Evolutionary conservation across 2,888 invertebrate species (phyloP).

Genomic region (Kuschelorhynchus macadamiae): DNA sequence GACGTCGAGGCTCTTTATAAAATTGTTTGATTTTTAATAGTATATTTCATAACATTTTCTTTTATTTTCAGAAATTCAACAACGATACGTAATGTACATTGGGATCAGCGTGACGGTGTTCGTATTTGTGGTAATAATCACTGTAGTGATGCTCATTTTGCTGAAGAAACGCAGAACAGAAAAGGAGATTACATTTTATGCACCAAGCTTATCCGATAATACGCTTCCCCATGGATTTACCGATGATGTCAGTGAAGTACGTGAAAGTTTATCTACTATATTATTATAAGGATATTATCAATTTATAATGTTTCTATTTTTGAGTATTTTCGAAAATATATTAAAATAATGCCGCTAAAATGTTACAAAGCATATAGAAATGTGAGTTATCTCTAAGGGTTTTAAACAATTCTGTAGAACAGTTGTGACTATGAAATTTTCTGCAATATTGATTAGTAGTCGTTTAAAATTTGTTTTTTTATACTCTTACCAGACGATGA

Average conservation of each 20-base stretch:
- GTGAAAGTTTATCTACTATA: constrained; percentile 7
- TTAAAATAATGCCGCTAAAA: neutral
- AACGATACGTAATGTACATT: constrained; percentile 87
- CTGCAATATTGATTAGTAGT: too few species aligned
- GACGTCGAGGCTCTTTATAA: too few species aligned
- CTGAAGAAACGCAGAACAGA: constrained; percentile 77
- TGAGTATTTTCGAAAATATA: too few species aligned
- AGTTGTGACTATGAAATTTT: too few species aligned
- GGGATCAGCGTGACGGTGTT: constrained; percentile 82
- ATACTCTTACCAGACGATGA: too few species aligned
- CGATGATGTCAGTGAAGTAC: constrained; percentile 88
- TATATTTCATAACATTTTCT: neutral
- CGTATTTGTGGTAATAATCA: constrained; percentile 79
- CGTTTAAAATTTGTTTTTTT: neutral
- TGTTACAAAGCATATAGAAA: neutral
- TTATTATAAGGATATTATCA: neutral
- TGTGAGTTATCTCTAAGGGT: too few species aligned
- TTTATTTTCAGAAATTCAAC: constrained; percentile 77
- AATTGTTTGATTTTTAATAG: too few species aligned
- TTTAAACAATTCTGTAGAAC: too few species aligned
- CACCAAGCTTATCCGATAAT: constrained; percentile 80
- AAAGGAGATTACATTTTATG: constrained; percentile 77
- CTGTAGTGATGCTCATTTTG: constrained; percentile 80
- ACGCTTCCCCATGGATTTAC: constrained; percentile 86
- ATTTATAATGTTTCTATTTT: too few species aligned